phyloP scores from a whole-genome alignment of 2,797 vertebrate species.

The Sphenopsis melanotis region DNA sequence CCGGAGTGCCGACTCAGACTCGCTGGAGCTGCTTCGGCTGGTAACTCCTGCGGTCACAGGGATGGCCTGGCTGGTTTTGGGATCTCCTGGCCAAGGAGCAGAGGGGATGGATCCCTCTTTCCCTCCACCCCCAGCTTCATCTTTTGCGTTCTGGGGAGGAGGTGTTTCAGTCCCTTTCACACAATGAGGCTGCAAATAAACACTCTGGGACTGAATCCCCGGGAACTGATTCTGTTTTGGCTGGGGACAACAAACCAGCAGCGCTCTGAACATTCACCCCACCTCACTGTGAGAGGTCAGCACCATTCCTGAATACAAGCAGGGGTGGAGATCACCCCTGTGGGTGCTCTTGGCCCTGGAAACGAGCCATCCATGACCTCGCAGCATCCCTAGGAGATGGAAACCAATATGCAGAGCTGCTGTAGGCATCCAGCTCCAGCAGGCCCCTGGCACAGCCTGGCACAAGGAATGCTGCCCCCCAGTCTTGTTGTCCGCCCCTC shows the following conservation, averaged over 20 bases:
- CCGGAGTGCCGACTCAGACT: background rate
- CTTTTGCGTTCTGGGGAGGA: background rate
- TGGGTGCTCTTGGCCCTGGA: background rate
- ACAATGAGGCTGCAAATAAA: background rate
- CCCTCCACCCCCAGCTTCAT: accelerated
- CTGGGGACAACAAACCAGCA: accelerated
- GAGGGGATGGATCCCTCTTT: background rate
- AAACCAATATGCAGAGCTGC: background rate
- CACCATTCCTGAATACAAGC: background rate
- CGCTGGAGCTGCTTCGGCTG: background rate
- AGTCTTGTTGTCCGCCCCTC: background rate
- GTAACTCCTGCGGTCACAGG: accelerated
- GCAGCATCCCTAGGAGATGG: background rate
- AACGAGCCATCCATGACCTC: accelerated
- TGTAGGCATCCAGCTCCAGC: background rate
- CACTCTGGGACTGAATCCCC: background rate
- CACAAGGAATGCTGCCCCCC: background rate
- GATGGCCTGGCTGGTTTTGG: background rate
- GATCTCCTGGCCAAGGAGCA: background rate
- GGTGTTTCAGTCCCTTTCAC: background rate
- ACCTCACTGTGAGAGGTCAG: background rate
- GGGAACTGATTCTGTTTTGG: background rate
- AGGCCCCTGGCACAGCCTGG: accelerated
- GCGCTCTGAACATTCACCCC: accelerated
- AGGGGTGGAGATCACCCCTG: accelerated